Conservation (phyloP, 1,140 invertebrate species). For the Drosophila seguyi region DNA sequence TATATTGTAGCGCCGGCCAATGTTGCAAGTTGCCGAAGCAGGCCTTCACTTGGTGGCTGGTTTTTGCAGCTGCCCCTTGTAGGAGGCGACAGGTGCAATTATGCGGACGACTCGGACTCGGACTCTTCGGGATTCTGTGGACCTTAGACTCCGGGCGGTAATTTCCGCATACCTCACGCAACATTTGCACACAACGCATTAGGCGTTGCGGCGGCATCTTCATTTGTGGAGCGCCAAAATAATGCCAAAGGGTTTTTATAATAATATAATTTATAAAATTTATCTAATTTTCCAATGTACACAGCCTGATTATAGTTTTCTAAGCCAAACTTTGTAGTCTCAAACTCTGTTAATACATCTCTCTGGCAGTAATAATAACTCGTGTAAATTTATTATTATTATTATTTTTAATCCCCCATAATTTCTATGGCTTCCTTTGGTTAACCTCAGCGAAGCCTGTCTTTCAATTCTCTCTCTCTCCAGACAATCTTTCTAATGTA, state of each 20-base stretch:
- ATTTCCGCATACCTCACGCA: conserved; percentile 71
- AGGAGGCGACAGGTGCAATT: conserved; percentile 82
- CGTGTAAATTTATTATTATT: background rate
- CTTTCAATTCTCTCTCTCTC: background rate
- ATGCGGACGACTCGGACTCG: conserved; percentile 17
- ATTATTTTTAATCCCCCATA: background rate
- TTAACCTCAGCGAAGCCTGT: conserved; percentile 15
- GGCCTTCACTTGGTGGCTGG: background rate
- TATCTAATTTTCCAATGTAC: background rate
- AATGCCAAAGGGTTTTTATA: background rate
- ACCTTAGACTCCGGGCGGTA: conserved; percentile 35
- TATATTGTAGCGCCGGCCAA: conserved; percentile 56
- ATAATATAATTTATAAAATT: background rate
- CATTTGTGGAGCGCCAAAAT: background rate
- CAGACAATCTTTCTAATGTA: conserved; percentile 25
- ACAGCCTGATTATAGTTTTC: background rate
- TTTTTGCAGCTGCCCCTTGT: conserved; percentile 54
- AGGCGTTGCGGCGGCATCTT: conserved; percentile 6
- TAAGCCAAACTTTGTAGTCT: background rate
- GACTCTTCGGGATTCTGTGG: background rate
- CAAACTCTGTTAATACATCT: background rate
- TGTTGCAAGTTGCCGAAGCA: conserved; percentile 17
- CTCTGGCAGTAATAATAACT: background rate
- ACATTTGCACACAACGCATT: conserved; percentile 42
- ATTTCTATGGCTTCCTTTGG: conserved; percentile 12